Evolutionary conservation across 2,888 invertebrate genomes (phyloP), one percentile per base, ranked within the genome.

Genomic region (Aromia moschata): DNA sequence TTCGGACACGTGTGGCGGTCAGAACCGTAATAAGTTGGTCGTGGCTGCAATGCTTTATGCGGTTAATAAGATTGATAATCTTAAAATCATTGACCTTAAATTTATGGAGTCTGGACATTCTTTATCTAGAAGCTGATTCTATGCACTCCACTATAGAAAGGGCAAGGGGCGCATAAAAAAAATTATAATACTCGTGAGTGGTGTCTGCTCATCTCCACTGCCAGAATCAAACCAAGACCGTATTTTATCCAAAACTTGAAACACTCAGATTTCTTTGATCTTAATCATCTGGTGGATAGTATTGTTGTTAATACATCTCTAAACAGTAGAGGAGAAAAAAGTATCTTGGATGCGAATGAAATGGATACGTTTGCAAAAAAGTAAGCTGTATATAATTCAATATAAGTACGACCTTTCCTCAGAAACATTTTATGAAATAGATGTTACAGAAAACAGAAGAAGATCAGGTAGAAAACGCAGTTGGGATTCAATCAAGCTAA

Each of bases 21-120:
- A 56, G 17, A 56, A 56, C 14, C 18, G 56, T 11, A 62, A 62
- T 41, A 45, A 61, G 44, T 52, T 25, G 15, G 53, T 61, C 4
- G 15, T 43, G 11, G 53, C 64, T 1, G 58, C 60, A 7, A 43
- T 70, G 58, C 20, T 70, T 2, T 64, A 47, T 55, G 62, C 64
- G 20, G 68, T 67, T 1, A 58, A 70, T 25, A 62, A 44, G 3
- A 60, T 51, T 30, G 10, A 56, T 9, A 38, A 52, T 12, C 58
- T 69, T 9, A 15, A 60, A 18, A 25, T 25, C 9, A 25, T 25
- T 25, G 25, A 25, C 25, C 9, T 25, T 5, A 25, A 25, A 25
- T 25, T 25, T 25, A 25, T 25, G 9, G 25, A 25, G 25, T 5
- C 25, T 25, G 25, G 41, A 15, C 16, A 16, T 16, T 9, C 12